phyloP scores from a whole-genome alignment of 2,888 invertebrate genomes.

The Drosophila neotestacea region DNA sequence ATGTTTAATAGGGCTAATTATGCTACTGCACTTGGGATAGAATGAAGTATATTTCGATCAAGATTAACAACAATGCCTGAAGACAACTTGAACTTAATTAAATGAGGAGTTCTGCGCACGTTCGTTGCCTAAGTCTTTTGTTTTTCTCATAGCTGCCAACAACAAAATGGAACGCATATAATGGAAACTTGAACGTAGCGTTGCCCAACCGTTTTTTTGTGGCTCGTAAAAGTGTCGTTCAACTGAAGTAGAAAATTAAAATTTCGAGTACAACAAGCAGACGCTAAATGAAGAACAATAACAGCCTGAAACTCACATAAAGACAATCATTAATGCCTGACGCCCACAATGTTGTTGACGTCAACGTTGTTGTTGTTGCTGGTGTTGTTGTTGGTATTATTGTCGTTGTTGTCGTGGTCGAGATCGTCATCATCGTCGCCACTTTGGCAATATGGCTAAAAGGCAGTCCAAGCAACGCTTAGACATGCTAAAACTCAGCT shows the following conservation, averaged over 20 bases:
- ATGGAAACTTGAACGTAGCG: conserved; percentile 44
- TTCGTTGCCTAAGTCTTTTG: conserved; percentile 64
- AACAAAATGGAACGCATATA: conserved; percentile 21
- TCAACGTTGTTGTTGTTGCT: conserved; percentile 18
- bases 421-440: conserved; percentile 33
- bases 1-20: conserved; percentile 52
- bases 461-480: conserved; percentile 29
- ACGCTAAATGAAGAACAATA: conserved; percentile 67
- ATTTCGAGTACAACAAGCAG: conserved; percentile 29
- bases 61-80: conserved; percentile 41
- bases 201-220: conserved; percentile 42
- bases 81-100: conserved; percentile 55
- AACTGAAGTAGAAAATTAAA: conserved; percentile 62
- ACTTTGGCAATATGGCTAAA: conserved; percentile 43
- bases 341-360: conserved; percentile 66
- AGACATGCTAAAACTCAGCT: conserved; percentile 44
- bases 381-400: conserved; percentile 37
- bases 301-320: conserved; percentile 60
- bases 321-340: conserved; percentile 71
- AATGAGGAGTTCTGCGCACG: conserved; percentile 39
- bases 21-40: conserved; percentile 35
- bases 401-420: conserved; percentile 15
- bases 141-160: conserved; percentile 1
- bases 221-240: conserved; percentile 59
- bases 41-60: conserved; percentile 37